Conservation (phyloP, 2,797 vertebrate genomes). For the Galagoides demidoff region DNA sequence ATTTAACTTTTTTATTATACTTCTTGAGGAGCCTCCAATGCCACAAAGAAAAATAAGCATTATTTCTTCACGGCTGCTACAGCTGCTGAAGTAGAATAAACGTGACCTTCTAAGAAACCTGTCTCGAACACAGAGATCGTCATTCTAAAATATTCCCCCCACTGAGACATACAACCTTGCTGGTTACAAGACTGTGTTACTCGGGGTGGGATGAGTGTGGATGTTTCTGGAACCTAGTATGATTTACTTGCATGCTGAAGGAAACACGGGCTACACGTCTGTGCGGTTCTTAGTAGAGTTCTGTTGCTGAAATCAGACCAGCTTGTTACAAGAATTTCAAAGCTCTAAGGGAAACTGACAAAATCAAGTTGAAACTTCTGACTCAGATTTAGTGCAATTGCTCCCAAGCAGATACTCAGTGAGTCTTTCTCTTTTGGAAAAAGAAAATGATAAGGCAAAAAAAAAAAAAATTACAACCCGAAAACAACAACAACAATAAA, state of each 20-base stretch:
- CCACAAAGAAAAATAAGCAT: neutral
- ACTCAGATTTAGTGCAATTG: neutral
- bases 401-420: neutral
- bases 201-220: neutral
- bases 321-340: neutral
- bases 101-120: neutral
- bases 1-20: neutral
- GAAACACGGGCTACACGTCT: neutral
- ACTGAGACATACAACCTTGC: neutral
- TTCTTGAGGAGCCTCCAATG: neutral
- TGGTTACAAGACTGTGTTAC: neutral
- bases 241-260: neutral
- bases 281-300: neutral
- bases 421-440: neutral
- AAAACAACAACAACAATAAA: neutral
- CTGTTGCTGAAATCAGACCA: neutral
- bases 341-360: conserved; percentile 14
- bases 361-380: conserved; percentile 33
- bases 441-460: neutral
- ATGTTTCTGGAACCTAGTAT: neutral
- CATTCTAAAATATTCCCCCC: neutral
- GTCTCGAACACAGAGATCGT: conserved; percentile 47
- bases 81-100: neutral
- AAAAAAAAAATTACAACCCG: neutral
- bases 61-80: neutral